Conservation (phyloP, 2,797 vertebrate species). For the Spinibarbus caldwelli region DNA sequence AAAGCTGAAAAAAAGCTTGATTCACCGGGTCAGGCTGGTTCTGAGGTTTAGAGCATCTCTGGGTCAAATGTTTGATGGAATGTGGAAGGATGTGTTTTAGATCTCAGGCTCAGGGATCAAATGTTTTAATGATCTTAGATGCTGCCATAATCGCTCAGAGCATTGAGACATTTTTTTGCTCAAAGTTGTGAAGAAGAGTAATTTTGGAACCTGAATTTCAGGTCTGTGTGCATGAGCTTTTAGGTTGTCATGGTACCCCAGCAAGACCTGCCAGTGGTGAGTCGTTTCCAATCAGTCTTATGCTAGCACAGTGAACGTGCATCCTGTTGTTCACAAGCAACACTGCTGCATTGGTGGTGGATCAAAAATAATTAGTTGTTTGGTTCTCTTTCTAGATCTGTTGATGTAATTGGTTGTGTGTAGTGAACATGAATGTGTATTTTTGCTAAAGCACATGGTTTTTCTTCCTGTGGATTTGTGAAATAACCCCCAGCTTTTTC, state of each 20-base stretch:
- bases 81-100: neutral
- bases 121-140: neutral
- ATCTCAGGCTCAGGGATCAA: neutral
- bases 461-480: neutral
- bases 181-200: conserved; percentile 10
- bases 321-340: conserved; percentile 7
- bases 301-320: neutral
- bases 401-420: neutral
- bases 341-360: neutral
- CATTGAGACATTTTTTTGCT: neutral
- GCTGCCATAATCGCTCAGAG: neutral
- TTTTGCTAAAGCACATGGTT: neutral
- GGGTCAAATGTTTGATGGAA: neutral
- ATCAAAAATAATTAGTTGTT: neutral
- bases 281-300: conserved; percentile 24
- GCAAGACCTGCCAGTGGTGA: conserved; percentile 30
- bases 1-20: neutral
- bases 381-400: neutral
- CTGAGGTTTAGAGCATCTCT: neutral
- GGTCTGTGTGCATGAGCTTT: conserved; percentile 29
- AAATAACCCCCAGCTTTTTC: too few relatives aligned
- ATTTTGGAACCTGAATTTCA: conserved; percentile 17
- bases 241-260: conserved; percentile 43
- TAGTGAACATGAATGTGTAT: neutral
- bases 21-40: neutral